Evolutionary conservation across 1,140 invertebrate species (phyloP).

Genomic region (Drosophila subobscura): DNA sequence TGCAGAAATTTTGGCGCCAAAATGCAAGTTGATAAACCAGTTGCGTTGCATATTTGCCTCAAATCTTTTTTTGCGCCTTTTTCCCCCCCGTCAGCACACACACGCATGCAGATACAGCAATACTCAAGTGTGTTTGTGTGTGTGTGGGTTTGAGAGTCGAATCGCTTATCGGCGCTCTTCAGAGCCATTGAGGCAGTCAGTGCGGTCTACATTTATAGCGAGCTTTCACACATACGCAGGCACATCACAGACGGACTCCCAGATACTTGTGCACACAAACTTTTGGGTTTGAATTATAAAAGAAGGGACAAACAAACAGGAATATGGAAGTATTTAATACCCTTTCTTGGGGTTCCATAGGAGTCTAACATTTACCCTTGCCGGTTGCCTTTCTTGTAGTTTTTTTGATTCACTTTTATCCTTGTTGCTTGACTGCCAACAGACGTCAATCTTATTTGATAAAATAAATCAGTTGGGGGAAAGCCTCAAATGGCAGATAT

Average conservation of each 20-base stretch:
- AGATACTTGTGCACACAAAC: conserved; percentile 65
- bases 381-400: neutral
- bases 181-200: conserved; percentile 54
- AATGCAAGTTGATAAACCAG: conserved; percentile 82
- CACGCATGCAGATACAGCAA: neutral
- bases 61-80: conserved; percentile 68
- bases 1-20: conserved; percentile 82
- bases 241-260: conserved; percentile 21
- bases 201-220: conserved; percentile 73
- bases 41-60: conserved; percentile 76
- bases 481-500: too few species aligned
- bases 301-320: conserved; percentile 20
- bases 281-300: conserved; percentile 57
- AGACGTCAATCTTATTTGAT: too few species aligned
- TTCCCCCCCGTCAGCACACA: conserved; percentile 45
- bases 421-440: too few species aligned
- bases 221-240: conserved; percentile 29
- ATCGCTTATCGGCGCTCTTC: conserved; percentile 68
- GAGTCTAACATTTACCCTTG: neutral
- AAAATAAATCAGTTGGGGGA: too few species aligned
- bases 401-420: too few species aligned
- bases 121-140: conserved; percentile 14
- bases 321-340: conserved; percentile 24
- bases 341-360: conserved; percentile 1
- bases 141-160: conserved; percentile 37